Evolutionary conservation across 1,140 invertebrate genomes (phyloP), one percentile per base, ranked within the genome.

Genomic region (Drosophila bifasciata): DNA sequence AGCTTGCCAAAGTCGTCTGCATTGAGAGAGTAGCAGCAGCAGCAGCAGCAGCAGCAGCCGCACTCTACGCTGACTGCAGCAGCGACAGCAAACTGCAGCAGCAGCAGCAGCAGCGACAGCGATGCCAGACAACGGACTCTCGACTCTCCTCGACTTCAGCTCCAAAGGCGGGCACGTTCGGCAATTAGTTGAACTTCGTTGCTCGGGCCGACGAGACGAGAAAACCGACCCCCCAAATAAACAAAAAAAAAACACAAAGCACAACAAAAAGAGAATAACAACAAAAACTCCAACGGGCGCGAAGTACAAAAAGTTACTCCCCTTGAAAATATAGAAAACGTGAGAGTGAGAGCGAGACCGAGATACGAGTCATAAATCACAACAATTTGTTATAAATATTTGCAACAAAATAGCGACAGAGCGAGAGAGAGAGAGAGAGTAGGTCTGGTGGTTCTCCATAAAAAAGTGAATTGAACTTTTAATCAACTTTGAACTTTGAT

Each of bases 111-210:
- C 66, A 52, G 23, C 51, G 28, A 46, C 70, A 36, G 59, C 70
- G 51, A 48, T 59, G 55, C 39, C 53, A 36, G 21, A 32, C 69
- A 21, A 43, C 32, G 48, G 46, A 40, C 41, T 43, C 23, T 53
- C 67, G 52, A 63, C 60, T 41, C 19, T 32, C 41, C 48, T 61
- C 57, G 53, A 66, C 69, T 60, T 69, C 56, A 64, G 55, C 55
- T 45, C 49, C 67, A 64, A 73, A 51, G 66, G 53, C 68, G 63
- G n/a, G 63, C 76, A 60, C 63, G 80, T 76, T 79, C 80, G 80
- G 80, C 71, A 79, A 79, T 84, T 79, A 84, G 80, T 84, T 84
- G 61, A 76, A 85, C 80, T 85, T 84, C 76, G 76, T 84, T 83
- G 74, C 74, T 83, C 76, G 80, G 78, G 63, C 67, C 76, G 76